Evolutionary conservation across 2,888 invertebrate species (phyloP), one percentile per base, ranked within the genome.

Genomic region (Lottia gigantea): DNA sequence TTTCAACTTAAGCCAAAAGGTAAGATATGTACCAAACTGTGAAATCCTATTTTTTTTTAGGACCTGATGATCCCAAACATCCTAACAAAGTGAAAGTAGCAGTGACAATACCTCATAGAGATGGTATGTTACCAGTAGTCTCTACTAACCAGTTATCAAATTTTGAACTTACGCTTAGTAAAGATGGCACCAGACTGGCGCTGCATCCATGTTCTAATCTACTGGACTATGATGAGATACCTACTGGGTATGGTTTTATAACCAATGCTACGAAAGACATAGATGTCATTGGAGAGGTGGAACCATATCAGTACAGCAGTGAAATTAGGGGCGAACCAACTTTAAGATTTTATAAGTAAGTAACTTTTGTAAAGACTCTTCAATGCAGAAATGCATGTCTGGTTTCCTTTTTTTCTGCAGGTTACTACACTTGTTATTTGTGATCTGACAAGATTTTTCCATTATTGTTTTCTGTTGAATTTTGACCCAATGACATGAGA

Each of bases 191-290:
- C 62, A 74, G 88, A 26, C 76, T 85, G 4, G 88, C 84, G 8
- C 84, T 81, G 19, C 88, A 89, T 75, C 80, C 79, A 49, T 89
- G 89, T 70, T 88, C 88, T 19, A 89, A 88, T 71, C 80, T 89
- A 40, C 77, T 88, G 47, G 86, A 87, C 73, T 77, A 78, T 31
- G 73, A 76, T 67, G 83, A 86, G 78, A 74, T 78, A 16, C 73
- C 69, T 8, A 86, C 85, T 4, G 74, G 76, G 47, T 77, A 78
- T 67, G 86, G 88, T 2, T 87, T 87, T 75, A 75, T 87, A 4
- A 86, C 84, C 16, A 83, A 85, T 66, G 78, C 74, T 25, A 85
- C 85, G 2, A 83, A 78, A 66, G 81, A 83, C 70, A 72, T 74
- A 1, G 74, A 80, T 55, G 74, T 79, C 31, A 77, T 82, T 2